Percentiles rank a stretch among this genome's conserved stretches.
Evolutionary conservation across 2,113 vertebrate genomes (phyloP).

Genomic region (Dipodomys stephensi): DNA sequence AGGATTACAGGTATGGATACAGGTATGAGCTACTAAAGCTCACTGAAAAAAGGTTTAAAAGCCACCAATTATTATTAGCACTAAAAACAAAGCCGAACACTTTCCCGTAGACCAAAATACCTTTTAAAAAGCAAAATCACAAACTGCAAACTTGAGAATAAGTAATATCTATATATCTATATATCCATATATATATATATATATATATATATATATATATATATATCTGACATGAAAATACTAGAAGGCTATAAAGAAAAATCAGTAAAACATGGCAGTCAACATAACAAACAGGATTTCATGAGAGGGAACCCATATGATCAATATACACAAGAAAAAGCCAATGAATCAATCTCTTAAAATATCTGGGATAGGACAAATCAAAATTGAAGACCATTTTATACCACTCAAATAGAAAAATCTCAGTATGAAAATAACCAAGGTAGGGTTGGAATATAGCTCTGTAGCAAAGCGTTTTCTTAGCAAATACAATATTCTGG

Average conservation of each 20-base stretch:
- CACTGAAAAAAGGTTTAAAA: neutral
- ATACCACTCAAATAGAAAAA: neutral
- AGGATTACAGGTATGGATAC: too few relatives aligned
- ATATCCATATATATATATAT: too few relatives aligned
- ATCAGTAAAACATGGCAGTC: neutral
- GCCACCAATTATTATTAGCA: neutral
- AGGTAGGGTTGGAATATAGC: neutral
- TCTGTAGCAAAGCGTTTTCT: too few relatives aligned
- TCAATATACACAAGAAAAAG: neutral
- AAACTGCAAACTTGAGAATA: neutral
- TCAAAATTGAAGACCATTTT: constrained; percentile 1
- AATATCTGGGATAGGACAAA: neutral
- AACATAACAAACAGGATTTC: neutral
- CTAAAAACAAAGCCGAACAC: neutral
- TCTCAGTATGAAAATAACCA: neutral
- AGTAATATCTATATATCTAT: neutral
- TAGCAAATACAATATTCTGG: too few relatives aligned
- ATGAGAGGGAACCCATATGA: neutral
- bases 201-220: too few relatives aligned
- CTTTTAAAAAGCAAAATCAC: neutral
- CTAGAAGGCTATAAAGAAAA: neutral
- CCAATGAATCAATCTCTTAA: neutral
- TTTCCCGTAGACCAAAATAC: neutral
- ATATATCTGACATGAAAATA: constrained; percentile 7
- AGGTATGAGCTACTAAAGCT: too few relatives aligned